Conservation (phyloP, 2,888 invertebrate genomes). For the Acrocyrtus sp. region DNA sequence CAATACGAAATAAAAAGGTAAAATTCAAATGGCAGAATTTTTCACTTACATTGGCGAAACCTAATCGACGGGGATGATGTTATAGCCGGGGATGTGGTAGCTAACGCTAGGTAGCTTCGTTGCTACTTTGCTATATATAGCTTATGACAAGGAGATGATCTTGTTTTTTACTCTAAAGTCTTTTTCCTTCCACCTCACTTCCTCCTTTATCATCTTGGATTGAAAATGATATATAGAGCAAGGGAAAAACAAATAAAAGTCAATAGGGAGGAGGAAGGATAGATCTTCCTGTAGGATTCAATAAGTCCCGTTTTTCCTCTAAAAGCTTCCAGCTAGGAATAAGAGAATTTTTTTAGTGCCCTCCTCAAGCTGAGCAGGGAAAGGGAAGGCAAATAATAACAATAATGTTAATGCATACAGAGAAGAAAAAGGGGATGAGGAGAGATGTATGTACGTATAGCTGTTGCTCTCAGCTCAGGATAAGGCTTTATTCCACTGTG, state of each 20-base stretch:
- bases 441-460: no score
- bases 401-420: neutral
- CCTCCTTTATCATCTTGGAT: conserved; percentile 23
- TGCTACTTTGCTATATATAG: no score
- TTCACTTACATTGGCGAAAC: conserved; percentile 9
- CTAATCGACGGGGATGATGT: no score
- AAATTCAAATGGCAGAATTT: conserved; percentile 10
- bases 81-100: no score
- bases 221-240: conserved; percentile 31
- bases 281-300: conserved; percentile 41
- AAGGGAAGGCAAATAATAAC: conserved; percentile 10
- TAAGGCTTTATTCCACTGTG: conserved; percentile 5
- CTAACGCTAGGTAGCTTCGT: no score
- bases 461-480: no score
- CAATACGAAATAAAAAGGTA: conserved; percentile 3
- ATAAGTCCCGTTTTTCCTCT: conserved; percentile 32
- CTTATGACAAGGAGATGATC: no score
- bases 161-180: no score
- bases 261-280: conserved; percentile 41
- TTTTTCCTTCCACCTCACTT: no score
- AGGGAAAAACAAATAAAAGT: conserved; percentile 42
- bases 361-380: no score
- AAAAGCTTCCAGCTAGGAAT: conserved; percentile 38
- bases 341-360: no score
- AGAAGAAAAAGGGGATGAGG: neutral